phyloP scores from a whole-genome alignment of 64 coral and sea anemone species.

The Porites lutea region DNA sequence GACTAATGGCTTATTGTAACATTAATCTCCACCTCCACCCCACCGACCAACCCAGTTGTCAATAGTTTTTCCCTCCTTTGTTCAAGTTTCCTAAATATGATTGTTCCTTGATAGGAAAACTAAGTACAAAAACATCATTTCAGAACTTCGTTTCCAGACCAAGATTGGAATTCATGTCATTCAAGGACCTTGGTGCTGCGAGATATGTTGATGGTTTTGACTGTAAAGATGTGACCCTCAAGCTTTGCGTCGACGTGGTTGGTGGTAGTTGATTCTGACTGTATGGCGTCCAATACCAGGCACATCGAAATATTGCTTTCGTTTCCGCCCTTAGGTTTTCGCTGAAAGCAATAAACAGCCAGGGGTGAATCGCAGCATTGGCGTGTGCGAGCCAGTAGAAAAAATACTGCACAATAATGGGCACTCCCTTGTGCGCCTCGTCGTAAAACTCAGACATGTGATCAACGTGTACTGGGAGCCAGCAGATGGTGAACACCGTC shows the following conservation, averaged over 20 bases:
- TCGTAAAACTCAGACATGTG: constrained; percentile 25
- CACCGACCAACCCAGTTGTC: too few relatives aligned
- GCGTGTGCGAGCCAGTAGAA: constrained; percentile 73
- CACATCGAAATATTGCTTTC: not conserved
- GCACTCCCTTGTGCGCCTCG: not conserved
- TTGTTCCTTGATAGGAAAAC: too few relatives aligned
- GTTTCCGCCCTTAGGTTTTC: constrained; percentile 35
- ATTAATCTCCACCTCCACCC: too few relatives aligned
- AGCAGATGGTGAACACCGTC: constrained; percentile 61
- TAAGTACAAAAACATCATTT: not conserved
- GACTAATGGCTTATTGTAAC: too few relatives aligned
- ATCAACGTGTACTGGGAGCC: constrained; percentile 53
- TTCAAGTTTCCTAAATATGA: too few relatives aligned
- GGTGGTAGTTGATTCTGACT: constrained; percentile 14
- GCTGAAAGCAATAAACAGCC: constrained; percentile 72
- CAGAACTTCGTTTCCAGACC: constrained; percentile 6
- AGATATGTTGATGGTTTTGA: not conserved
- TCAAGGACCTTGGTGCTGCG: not conserved
- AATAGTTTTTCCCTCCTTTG: too few relatives aligned
- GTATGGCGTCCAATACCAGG: not conserved
- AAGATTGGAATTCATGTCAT: not conserved
- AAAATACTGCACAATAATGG: not conserved
- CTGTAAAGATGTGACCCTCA: not conserved
- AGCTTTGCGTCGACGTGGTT: constrained; percentile 28
- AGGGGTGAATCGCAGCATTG: constrained; percentile 76